Conservation (phyloP, 2,797 vertebrate genomes). For the Poeciliopsis presidionis region DNA sequence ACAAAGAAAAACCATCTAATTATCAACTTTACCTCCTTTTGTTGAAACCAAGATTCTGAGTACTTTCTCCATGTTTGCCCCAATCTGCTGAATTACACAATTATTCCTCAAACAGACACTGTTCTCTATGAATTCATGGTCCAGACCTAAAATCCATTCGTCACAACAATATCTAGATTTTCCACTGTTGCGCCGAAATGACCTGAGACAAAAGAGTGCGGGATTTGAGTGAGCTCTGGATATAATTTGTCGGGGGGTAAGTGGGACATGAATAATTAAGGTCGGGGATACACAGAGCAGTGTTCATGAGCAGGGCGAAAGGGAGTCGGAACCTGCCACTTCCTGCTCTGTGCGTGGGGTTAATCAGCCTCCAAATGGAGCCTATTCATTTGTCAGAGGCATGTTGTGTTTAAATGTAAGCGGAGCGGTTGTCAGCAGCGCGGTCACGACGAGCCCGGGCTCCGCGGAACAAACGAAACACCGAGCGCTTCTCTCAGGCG, state of each 20-base stretch:
- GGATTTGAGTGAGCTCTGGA: slow-evolving; percentile 68
- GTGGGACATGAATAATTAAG: slow-evolving; percentile 83
- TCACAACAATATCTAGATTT: slow-evolving; percentile 7
- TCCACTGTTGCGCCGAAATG: slow-evolving; percentile 33
- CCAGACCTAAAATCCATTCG: slow-evolving; percentile 30
- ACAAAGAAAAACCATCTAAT: not conserved
- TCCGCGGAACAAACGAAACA: slow-evolving; percentile 3
- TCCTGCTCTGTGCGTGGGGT: slow-evolving; percentile 74
- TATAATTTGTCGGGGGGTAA: slow-evolving; percentile 80
- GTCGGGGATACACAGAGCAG: slow-evolving; percentile 77
- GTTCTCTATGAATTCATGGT: slow-evolving; percentile 43
- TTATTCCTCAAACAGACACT: slow-evolving; percentile 21
- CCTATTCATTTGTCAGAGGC: slow-evolving; percentile 61
- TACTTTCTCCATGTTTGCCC: not conserved
- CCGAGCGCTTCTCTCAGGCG: not conserved
- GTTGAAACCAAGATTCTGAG: not conserved
- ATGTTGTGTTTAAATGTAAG: slow-evolving; percentile 39
- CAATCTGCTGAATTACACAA: not conserved
- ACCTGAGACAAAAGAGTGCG: slow-evolving; percentile 56
- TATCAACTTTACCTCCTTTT: not conserved
- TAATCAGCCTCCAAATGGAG: slow-evolving; percentile 72
- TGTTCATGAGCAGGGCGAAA: slow-evolving; percentile 69
- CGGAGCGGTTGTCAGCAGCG: slow-evolving; percentile 21
- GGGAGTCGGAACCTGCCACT: slow-evolving; percentile 62
- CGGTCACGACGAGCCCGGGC: slow-evolving; percentile 9